Base-by-base conservation (phyloP, 2,888 invertebrate genomes). In the Plebejus argus region DNA sequence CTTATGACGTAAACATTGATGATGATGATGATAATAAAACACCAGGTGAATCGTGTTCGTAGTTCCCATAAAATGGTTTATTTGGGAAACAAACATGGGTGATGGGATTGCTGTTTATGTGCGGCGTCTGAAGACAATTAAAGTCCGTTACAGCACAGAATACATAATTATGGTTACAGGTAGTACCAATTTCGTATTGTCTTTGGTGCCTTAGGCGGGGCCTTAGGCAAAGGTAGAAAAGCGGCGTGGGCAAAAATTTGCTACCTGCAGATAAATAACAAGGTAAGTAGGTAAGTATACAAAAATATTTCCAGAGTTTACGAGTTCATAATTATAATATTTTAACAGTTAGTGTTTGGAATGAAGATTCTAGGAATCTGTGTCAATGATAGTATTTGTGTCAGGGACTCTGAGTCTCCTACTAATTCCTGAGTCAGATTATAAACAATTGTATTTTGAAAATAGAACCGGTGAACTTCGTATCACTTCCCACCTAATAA, bases 71-170 rank as follows among this genome's bases (percentile, higher is more conserved):
- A 66, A 66, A 15, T 66, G 66, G 28, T 66, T 28, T 66, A 33
- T 66, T 66, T 66, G 33, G 66, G 66, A 66, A 66, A 66, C 66
- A 66, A 61, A 61, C 61, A 66, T 33, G 28, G n/a, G n/a, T n/a
- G n/a, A n/a, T n/a, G n/a, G 66, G 28, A 61, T 61, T 58, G 58
- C 20, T 20, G 28, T 66, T 66, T 33, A 66, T 66, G 66, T 66
- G n/a, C n/a, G 66, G 28, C 28, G 12, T 23, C 61, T 20, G 61
- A 61, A 61, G 23, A 61, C 23, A 12, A 61, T 23, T 23, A 61
- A 23, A 66, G n/a, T 66, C 28, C 10, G 66, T 66, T 66, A 66
- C n/a, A n/a, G n/a, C n/a, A n/a, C n/a, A n/a, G n/a, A n/a, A n/a
- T n/a, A n/a, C n/a, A n/a, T n/a, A n/a, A n/a, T n/a, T n/a, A n/a